Conservation (phyloP, 2,888 invertebrate species). For the Theristus sp. region DNA sequence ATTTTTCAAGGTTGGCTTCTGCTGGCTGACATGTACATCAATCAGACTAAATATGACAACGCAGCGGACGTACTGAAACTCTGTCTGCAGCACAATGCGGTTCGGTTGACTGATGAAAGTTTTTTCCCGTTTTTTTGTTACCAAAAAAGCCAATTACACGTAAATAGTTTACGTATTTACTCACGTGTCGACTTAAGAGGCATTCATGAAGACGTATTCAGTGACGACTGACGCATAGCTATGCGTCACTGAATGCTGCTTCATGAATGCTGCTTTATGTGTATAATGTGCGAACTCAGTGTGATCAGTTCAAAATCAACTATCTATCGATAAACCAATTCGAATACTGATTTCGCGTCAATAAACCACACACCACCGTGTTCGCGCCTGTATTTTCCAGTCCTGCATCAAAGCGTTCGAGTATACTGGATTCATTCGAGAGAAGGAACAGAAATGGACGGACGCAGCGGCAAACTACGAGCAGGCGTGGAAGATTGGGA, state of each 20-base stretch:
- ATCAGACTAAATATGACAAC: conserved; percentile 60
- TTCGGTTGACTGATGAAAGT: conserved; percentile 13
- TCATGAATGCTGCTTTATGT: no score
- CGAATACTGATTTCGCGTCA: no score
- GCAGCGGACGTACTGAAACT: conserved; percentile 55
- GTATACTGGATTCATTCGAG: conserved; percentile 60
- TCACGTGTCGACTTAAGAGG: no score
- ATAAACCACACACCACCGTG: no score
- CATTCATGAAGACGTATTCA: no score
- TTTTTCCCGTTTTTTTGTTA: conserved; percentile 6
- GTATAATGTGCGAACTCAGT: no score
- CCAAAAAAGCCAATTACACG: no score
- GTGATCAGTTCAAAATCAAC: no score
- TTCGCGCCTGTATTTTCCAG: no score
- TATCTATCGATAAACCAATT: no score
- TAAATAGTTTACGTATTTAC: no score
- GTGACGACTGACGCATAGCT: no score
- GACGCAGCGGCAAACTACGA: conserved; percentile 64
- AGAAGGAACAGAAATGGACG: conserved; percentile 74
- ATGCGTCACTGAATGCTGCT: neutral
- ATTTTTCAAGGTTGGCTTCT: conserved; percentile 50
- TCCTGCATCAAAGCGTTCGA: conserved; percentile 79
- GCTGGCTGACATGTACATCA: conserved; percentile 69
- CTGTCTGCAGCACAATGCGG: conserved; percentile 36
- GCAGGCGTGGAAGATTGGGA: conserved; percentile 65